A percentile compares a stretch with the other conserved stretches of the same genome.
Conservation (phyloP, 2,797 vertebrate species). For the Galago senegalensis region DNA sequence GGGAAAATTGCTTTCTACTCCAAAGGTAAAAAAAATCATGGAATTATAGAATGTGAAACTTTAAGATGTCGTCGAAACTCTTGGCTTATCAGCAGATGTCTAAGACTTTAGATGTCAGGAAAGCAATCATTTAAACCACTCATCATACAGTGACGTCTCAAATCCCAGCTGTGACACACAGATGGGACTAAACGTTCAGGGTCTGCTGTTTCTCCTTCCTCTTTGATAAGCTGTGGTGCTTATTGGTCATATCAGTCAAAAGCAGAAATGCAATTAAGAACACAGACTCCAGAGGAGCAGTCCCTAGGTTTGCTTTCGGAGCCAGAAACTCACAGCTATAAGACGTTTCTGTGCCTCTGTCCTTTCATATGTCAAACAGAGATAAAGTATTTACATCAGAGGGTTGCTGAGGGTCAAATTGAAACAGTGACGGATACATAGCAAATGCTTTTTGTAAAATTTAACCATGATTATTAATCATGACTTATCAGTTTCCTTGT, state of each 20-base stretch:
- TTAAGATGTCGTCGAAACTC: conserved; percentile 17
- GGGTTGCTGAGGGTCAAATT: neutral
- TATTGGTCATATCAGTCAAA: neutral
- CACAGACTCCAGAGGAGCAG: neutral
- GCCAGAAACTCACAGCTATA: neutral
- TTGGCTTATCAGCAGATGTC: neutral
- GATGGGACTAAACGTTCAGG: neutral
- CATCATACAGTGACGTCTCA: neutral
- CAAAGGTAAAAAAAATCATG: conserved; percentile 31
- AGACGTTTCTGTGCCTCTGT: neutral
- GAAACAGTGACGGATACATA: neutral
- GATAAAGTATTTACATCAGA: neutral
- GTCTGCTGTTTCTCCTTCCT: neutral
- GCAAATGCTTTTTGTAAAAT: neutral
- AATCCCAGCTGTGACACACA: neutral
- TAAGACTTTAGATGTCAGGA: conserved; percentile 54
- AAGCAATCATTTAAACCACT: conserved; percentile 19
- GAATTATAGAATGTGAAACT: conserved; percentile 53
- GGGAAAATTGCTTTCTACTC: conserved; percentile 55
- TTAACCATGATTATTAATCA: neutral
- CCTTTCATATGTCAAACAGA: neutral
- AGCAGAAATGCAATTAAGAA: conserved; percentile 21
- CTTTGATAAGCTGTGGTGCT: neutral
- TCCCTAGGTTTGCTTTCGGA: neutral
- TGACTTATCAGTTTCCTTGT: neutral